Conservation (phyloP, 1,140 invertebrate species). For the Cheumatopsyche charites region DNA sequence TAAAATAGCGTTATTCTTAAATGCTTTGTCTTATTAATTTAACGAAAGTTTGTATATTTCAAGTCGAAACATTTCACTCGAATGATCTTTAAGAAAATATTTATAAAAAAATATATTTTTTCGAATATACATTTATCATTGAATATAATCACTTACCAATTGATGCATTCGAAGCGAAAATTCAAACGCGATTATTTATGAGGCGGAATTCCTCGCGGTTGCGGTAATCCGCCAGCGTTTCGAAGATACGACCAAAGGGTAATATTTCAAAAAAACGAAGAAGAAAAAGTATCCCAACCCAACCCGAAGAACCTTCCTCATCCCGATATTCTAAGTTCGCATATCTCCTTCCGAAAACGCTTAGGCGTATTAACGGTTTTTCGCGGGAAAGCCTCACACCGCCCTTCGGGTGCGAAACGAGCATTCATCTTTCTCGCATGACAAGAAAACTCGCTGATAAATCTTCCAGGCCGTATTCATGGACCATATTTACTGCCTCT, state of each 20-base stretch:
- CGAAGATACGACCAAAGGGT: neutral
- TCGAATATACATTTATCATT: no score
- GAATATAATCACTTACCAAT: no score
- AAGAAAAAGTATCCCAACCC: neutral
- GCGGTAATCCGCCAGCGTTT: slow-evolving; percentile 12
- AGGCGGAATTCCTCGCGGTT: slow-evolving; percentile 14
- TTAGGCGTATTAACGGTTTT: slow-evolving; percentile 32
- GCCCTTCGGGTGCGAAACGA: neutral
- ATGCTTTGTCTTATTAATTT: no score
- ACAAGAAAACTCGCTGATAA: slow-evolving; percentile 36
- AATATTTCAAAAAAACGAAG: neutral
- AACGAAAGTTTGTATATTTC: no score
- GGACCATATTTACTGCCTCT: slow-evolving; percentile 28
- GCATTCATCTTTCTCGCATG: slow-evolving; percentile 35
- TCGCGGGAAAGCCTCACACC: neutral
- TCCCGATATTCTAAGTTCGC: neutral
- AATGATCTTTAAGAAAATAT: no score
- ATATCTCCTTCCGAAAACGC: neutral
- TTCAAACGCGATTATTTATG: slow-evolving; percentile 31
- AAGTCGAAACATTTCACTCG: no score
- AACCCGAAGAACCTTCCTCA: no score
- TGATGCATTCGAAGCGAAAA: neutral
- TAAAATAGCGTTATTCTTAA: no score
- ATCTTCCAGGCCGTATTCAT: slow-evolving; percentile 28
- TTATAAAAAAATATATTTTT: no score